A percentile compares a stretch with the other conserved stretches of the same genome.
Evolutionary conservation across 1,140 invertebrate genomes (phyloP).

Genomic region (Periplaneta americana): DNA sequence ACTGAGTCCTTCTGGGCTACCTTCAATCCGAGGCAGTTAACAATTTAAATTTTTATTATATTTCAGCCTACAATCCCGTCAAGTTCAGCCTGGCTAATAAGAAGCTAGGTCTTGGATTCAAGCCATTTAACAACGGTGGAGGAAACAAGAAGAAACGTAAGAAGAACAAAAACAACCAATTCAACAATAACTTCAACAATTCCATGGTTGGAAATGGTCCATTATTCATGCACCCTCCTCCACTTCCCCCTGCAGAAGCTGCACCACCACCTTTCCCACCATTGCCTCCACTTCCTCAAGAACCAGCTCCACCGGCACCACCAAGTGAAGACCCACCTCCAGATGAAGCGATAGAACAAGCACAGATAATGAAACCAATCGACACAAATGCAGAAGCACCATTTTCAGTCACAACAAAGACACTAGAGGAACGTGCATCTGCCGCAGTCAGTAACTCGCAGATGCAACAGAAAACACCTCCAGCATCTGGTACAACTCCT

Average conservation of each 20-base stretch:
- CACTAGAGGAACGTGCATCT: slow-evolving; percentile 22
- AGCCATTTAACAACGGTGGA: slow-evolving; percentile 38
- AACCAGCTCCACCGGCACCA: slow-evolving; percentile 15
- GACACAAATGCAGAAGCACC: neutral
- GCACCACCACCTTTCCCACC: slow-evolving; percentile 23
- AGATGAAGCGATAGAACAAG: neutral
- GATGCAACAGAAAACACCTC: neutral
- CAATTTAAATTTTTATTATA: no score
- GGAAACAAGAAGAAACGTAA: slow-evolving; percentile 69
- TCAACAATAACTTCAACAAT: slow-evolving; percentile 42
- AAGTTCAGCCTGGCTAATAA: slow-evolving; percentile 54
- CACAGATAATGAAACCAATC: neutral
- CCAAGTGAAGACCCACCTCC: neutral
- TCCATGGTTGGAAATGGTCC: slow-evolving; percentile 43
- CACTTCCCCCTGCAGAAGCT: slow-evolving; percentile 34
- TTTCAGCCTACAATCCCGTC: slow-evolving; percentile 41
- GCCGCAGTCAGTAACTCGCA: slow-evolving; percentile 30
- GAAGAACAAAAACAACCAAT: slow-evolving; percentile 57
- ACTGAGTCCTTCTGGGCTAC: no score
- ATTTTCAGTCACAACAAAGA: slow-evolving; percentile 23
- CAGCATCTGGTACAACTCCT: neutral
- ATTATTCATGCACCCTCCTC: slow-evolving; percentile 34
- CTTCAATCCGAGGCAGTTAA: no score
- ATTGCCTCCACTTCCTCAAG: slow-evolving; percentile 18
- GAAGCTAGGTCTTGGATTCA: slow-evolving; percentile 42